Percentiles rank a stretch among this genome's conserved stretches.
These are phyloP conservation scores for Dolichoris vasculosae DNA, from an alignment of 1,140 invertebrate genomes.

Conservation along the genomic window DNA sequence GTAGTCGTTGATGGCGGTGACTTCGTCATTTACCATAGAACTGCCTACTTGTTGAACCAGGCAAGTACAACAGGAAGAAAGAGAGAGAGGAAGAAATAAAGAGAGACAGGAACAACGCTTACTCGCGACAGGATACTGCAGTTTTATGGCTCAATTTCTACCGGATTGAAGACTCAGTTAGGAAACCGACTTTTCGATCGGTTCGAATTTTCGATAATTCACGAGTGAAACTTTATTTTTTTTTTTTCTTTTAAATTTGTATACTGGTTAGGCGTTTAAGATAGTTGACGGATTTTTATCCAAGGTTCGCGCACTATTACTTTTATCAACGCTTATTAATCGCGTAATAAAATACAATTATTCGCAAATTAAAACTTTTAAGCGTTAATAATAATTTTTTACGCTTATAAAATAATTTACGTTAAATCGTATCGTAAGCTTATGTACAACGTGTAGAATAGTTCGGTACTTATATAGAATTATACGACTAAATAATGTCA, in stretches of 20 bases:
- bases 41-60: slow-evolving; percentile 38
- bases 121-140: slow-evolving; percentile 43
- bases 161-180: slow-evolving; percentile 25
- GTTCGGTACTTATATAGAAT: too few relatives aligned
- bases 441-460: too few relatives aligned
- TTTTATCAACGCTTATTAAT: not conserved
- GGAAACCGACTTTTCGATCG: slow-evolving; percentile 12
- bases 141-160: slow-evolving; percentile 47
- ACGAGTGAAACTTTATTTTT: not conserved
- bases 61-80: not conserved
- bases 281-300: not conserved
- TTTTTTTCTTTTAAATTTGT: not conserved
- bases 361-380: too few relatives aligned
- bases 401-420: too few relatives aligned
- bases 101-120: not conserved
- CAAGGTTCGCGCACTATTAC: not conserved
- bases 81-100: slow-evolving; percentile 7
- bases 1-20: slow-evolving; percentile 17
- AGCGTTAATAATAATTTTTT: too few relatives aligned
- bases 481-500: too few relatives aligned
- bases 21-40: slow-evolving; percentile 2
- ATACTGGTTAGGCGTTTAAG: not conserved
- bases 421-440: too few relatives aligned
- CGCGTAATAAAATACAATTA: not conserved
- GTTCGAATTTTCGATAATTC: slow-evolving; percentile 4